A percentile compares a stretch with the other conserved stretches of the same genome.
phyloP scores from a whole-genome alignment of 2,113 vertebrate species.

The Myotis brandtii region DNA sequence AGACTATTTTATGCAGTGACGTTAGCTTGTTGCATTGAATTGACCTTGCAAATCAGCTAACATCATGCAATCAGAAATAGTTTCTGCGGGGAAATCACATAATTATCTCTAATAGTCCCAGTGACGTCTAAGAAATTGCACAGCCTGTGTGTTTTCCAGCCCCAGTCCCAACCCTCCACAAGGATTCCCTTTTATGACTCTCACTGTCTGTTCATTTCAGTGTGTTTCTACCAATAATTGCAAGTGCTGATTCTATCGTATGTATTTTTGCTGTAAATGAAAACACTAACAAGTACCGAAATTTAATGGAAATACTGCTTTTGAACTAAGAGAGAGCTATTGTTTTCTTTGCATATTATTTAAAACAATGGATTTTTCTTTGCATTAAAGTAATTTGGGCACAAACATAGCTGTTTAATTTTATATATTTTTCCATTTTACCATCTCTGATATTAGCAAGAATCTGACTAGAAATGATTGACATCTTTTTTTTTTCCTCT shows the following conservation, averaged over 20 bases:
- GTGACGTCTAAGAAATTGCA: background rate
- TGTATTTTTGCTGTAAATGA: background rate
- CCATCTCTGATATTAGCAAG: conserved; percentile 46
- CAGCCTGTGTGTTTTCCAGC: background rate
- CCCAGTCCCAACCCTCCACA: background rate
- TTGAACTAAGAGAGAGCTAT: background rate
- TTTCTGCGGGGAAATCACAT: background rate
- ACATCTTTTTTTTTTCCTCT: background rate
- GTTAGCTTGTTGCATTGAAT: conserved; percentile 30
- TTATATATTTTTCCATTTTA: conserved; percentile 36
- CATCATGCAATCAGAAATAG: conserved; percentile 8
- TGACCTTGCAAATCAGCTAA: conserved; percentile 66
- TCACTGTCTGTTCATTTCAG: background rate
- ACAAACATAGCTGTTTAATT: background rate
- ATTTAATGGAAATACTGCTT: background rate
- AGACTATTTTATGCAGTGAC: conserved; percentile 56
- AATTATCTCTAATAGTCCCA: background rate
- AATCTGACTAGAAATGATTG: background rate
- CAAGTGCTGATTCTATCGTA: background rate
- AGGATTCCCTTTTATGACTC: background rate
- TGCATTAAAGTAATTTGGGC: conserved; percentile 21
- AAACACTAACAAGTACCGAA: background rate
- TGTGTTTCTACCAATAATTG: background rate
- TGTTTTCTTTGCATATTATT: conserved; percentile 6
- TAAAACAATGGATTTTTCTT: conserved; percentile 10